Base-by-base conservation (phyloP, 2,797 vertebrate species). In the Ceryle rudis region DNA sequence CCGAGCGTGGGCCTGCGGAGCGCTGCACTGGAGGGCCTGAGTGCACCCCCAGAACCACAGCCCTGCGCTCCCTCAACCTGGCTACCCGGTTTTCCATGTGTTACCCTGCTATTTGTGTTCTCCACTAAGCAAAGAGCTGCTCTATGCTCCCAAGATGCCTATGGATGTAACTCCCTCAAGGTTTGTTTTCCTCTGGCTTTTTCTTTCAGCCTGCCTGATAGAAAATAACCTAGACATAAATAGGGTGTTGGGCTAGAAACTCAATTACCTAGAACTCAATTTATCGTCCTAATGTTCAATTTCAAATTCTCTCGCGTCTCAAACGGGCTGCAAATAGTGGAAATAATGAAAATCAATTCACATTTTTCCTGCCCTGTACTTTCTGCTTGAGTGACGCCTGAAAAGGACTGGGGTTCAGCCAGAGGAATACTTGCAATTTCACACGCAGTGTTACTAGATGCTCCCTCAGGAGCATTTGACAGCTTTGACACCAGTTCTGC, bases 21-120 rank as follows among this genome's bases (percentile, higher is more conserved):
- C 14, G 10, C 20, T 3, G 14, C 16, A 58, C 22, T 4, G 57
- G 9, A 3, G 10, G 8, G 62, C 10, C 4, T 9, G 6, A 13
- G 10, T 2, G 47, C 39, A 3, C 5, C 17, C 44, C 5, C 10
- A 29, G 47, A 28, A 5, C 9, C 8, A 3, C 35, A 5, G 55
- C n/a, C 15, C 29, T 18, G 10, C 8, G 17, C 15, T 33, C 29
- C 21, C 31, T 21, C 1, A 44, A 5, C 47, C 5, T 22, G 49
- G 4, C 29, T 23, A 2, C 15, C 1, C 31, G 0, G 20, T 3
- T 3, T 25, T 21, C 49, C 13, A 1, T 6, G 13, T 18, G 1
- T 31, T 18, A 31, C 11, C 6, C 55, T 11, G 19, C 20, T 31
- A 5, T 6, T 42, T 11, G 4, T 3, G 65, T 10, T 51, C 23